Evolutionary conservation across 1,140 invertebrate genomes (phyloP).

Genomic region (Drosophila simulans): DNA sequence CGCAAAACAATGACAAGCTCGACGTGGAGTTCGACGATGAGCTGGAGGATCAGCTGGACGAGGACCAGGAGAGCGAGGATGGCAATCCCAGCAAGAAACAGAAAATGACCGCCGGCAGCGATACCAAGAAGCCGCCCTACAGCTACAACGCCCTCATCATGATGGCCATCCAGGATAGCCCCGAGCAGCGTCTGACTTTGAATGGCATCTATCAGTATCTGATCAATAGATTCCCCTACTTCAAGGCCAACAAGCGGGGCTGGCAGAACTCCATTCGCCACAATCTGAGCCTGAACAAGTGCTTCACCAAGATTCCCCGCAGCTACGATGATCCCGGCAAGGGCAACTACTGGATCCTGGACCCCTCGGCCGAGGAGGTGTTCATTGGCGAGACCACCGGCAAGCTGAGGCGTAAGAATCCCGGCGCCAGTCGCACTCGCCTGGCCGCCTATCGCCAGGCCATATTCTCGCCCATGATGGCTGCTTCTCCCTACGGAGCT

Average conservation of each 20-base stretch:
- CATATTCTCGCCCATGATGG: slow-evolving; percentile 85
- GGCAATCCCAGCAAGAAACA: slow-evolving; percentile 76
- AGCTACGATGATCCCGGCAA: slow-evolving; percentile 97
- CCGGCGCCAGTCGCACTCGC: slow-evolving; percentile 92
- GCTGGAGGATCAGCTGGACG: slow-evolving; percentile 60
- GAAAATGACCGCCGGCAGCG: slow-evolving; percentile 81
- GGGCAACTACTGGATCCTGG: slow-evolving; percentile 98
- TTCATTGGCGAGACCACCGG: slow-evolving; percentile 99
- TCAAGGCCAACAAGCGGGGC: slow-evolving; percentile 98
- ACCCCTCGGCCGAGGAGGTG: slow-evolving; percentile 97
- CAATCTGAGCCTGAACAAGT: slow-evolving; percentile 98
- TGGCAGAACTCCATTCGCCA: slow-evolving; percentile 99
- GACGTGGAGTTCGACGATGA: slow-evolving; percentile 75
- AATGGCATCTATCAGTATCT: slow-evolving; percentile 99
- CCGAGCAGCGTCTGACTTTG: slow-evolving; percentile 96
- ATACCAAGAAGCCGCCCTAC: slow-evolving; percentile 96
- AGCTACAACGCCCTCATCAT: slow-evolving; percentile 99
- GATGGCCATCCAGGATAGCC: slow-evolving; percentile 98
- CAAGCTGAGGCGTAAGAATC: slow-evolving; percentile 94
- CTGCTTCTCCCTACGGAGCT: slow-evolving; percentile 46
- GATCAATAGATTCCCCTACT: slow-evolving; percentile 99
- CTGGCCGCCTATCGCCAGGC: slow-evolving; percentile 94
- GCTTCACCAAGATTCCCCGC: slow-evolving; percentile 97
- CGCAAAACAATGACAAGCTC: slow-evolving; percentile 69
- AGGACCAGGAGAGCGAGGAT: slow-evolving; percentile 68